Evolutionary conservation across 2,888 invertebrate genomes (phyloP), one percentile per base, ranked within the genome.

Genomic region (Drosophila conformis): DNA sequence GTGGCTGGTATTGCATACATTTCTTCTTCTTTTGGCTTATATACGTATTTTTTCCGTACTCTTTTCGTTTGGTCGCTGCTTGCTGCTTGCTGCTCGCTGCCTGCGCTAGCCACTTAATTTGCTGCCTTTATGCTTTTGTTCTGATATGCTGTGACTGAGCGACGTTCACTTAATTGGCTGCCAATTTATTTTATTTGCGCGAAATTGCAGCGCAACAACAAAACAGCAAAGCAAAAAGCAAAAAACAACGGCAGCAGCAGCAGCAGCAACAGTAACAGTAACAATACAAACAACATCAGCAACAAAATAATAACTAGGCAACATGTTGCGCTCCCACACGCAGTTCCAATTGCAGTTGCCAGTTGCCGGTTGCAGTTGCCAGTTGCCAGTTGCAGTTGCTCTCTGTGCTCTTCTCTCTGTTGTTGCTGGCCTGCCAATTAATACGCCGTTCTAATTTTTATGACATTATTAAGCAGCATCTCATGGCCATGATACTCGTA

Each of bases 381-480:
- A 74, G 69, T 72, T 70, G 69, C 76, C 40, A 54, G 57, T 54
- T 40, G 64, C 48, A 21, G 56, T 21, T 38, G 42, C 27, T 57
- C 56, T 42, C 51, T 51, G 27, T 49, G 51, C 35, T 42, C 40
- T 46, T 36, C 31, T 35, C 31, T 36, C 35, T 49, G 42, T 46
- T 54, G 59, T 38, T 52, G 53, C 52, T 52, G 73, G 69, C 76
- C 66, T 81, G 88, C 88, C 87, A 89, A 87, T 89, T 87, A 86
- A 86, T 86, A 87, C 82, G 89, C 89, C 87, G 85, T 90, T 89
- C 87, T 87, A 87, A 87, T 87, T 87, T 87, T 87, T 87, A 87
- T 90, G 89, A 89, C 87, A 89, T 87, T 89, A 87, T 87, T 87
- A 87, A 87, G 83, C 80, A 83, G 82, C 76, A 79, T 79, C 78